Conservation (phyloP, 2,888 invertebrate species). For the Lycaena phlaeas region DNA sequence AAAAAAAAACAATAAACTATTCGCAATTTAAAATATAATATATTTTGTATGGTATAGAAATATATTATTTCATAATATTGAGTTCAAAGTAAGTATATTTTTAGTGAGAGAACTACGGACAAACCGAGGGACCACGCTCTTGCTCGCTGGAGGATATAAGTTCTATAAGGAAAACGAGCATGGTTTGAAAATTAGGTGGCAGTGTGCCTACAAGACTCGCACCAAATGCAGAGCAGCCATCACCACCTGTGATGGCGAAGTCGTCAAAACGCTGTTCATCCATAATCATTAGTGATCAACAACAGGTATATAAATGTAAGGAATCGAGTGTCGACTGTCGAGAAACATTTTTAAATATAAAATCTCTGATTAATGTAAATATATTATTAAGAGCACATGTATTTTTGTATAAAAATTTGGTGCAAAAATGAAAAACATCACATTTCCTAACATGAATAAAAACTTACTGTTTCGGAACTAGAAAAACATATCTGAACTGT, state of each 20-base stretch:
- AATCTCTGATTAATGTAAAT: no score
- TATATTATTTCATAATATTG: not conserved
- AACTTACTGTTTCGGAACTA: no score
- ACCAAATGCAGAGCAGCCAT: constrained; percentile 30
- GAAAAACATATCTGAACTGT: no score
- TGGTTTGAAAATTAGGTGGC: constrained; percentile 31
- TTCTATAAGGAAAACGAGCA: constrained; percentile 34
- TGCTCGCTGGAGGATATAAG: constrained; percentile 31
- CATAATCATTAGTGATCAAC: constrained; percentile 24
- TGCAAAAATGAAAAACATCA: no score
- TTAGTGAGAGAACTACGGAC: constrained; percentile 32
- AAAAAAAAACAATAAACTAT: no score
- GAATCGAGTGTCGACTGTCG: no score
- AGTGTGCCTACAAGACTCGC: constrained; percentile 27
- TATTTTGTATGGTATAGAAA: not conserved
- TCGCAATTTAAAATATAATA: no score
- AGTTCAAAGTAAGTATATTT: constrained; percentile 18
- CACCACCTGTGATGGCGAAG: constrained; percentile 18
- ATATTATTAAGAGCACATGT: no score
- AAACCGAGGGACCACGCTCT: constrained; percentile 35
- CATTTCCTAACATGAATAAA: no score
- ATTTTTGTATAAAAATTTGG: no score
- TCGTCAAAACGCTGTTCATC: constrained; percentile 14
- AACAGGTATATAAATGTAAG: no score
- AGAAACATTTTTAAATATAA: no score